Evolutionary conservation across 2,113 vertebrate genomes (phyloP).

Genomic region (Grammomys dolichurus): DNA sequence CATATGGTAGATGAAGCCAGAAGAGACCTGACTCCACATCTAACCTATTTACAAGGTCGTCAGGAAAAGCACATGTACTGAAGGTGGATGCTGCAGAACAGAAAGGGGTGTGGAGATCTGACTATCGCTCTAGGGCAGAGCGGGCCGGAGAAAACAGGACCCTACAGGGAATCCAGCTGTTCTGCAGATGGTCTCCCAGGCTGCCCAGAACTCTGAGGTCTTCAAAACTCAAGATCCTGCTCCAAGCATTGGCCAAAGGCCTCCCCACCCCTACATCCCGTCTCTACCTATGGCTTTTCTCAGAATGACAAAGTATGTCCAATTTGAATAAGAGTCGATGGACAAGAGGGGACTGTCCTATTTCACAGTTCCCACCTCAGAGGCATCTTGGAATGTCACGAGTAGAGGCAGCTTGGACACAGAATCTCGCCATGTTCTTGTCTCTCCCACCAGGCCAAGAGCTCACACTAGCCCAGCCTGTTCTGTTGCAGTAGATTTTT

Average conservation of each 20-base stretch:
- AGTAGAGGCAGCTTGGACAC: slow-evolving; percentile 32
- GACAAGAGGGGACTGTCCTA: slow-evolving; percentile 46
- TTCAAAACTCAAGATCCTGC: slow-evolving; percentile 38
- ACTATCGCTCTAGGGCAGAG: slow-evolving; percentile 19
- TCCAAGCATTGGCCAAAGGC: neutral
- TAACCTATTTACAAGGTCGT: slow-evolving; percentile 64
- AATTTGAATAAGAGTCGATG: neutral
- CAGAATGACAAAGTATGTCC: slow-evolving; percentile 20
- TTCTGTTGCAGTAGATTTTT: slow-evolving; percentile 42
- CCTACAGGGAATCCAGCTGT: slow-evolving; percentile 27
- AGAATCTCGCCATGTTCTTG: neutral
- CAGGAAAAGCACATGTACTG: neutral
- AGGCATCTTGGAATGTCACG: neutral
- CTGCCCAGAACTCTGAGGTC: neutral
- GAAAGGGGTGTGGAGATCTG: slow-evolving; percentile 23
- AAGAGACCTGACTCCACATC: neutral
- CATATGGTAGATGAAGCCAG: slow-evolving; percentile 4
- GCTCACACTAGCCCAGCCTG: slow-evolving; percentile 75
- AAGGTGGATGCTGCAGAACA: neutral
- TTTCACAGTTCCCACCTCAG: neutral
- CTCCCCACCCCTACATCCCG: slow-evolving; percentile 48
- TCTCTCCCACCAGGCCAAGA: slow-evolving; percentile 62
- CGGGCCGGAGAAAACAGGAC: slow-evolving; percentile 17
- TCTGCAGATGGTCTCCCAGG: slow-evolving; percentile 39
- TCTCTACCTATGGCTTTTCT: slow-evolving; percentile 77